Conservation (phyloP, 2,113 vertebrate species). For the Etheostoma cragini region DNA sequence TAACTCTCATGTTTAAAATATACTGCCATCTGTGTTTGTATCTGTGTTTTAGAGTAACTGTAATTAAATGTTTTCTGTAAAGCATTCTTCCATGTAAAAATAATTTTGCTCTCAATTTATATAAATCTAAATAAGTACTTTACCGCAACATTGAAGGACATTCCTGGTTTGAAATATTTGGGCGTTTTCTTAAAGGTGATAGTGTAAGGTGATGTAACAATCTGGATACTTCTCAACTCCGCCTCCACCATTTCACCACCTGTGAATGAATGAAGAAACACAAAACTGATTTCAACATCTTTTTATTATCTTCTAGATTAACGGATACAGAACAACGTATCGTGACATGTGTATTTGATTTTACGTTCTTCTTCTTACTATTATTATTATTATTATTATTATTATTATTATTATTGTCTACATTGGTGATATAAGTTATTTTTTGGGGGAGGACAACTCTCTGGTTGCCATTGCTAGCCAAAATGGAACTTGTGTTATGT, state of each 20-base stretch:
- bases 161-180: conserved; percentile 91
- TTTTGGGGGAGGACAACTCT: too few species aligned
- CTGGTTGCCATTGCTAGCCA: too few species aligned
- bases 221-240: conserved; percentile 81
- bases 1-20: neutral
- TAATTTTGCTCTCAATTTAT: neutral
- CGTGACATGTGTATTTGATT: too few species aligned
- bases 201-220: conserved; percentile 90
- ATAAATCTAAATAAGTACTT: conserved; percentile 9
- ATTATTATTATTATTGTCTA: too few species aligned
- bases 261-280: conserved; percentile 57
- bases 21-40: neutral
- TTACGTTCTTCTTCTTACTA: neutral
- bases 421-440: too few species aligned
- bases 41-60: neutral
- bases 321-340: neutral
- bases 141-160: conserved; percentile 91
- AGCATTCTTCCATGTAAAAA: neutral
- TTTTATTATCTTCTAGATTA: neutral
- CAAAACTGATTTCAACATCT: neutral
- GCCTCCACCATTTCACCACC: conserved; percentile 94
- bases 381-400: too few species aligned
- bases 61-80: neutral
- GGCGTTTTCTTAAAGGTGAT: conserved; percentile 90
- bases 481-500: too few species aligned